Percentiles rank a stretch among this genome's conserved stretches.
These are phyloP conservation scores for Tricholaema leucomelas DNA, from an alignment of 2,113 vertebrate species.

Conservation along the genomic window DNA sequence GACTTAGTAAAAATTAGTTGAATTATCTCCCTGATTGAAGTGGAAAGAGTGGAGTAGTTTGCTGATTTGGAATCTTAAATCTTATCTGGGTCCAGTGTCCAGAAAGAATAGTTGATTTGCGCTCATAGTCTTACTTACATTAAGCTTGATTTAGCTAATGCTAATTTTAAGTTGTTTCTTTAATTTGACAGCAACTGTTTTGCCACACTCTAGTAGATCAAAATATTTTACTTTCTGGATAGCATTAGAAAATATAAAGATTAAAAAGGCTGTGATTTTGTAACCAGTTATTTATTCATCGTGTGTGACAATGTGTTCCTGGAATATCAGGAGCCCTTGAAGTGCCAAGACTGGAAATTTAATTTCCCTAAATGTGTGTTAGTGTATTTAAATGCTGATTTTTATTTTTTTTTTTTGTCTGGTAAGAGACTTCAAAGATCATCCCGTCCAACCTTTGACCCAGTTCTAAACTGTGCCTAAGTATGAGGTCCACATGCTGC, in stretches of 20 bases:
- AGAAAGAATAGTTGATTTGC: background rate
- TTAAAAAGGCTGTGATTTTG: background rate
- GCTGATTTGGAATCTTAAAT: background rate
- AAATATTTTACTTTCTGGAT: background rate
- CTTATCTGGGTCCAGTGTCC: background rate
- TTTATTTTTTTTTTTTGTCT: background rate
- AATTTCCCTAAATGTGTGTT: background rate
- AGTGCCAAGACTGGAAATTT: background rate
- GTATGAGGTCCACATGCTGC: no score
- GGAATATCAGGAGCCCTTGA: background rate
- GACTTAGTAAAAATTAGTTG: background rate
- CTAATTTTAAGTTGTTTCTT: background rate
- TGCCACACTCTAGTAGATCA: background rate
- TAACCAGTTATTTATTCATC: background rate
- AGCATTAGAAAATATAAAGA: background rate
- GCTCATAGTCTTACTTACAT: background rate
- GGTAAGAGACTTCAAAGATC: no score
- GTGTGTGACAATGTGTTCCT: background rate
- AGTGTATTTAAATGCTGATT: background rate
- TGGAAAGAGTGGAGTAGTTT: background rate
- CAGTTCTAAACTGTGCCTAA: no score
- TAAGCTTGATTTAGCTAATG: background rate
- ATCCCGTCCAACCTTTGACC: no score
- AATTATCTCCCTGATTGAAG: background rate
- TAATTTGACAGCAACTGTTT: background rate